Evolutionary conservation across 2,113 vertebrate species (phyloP).

Genomic region (Panthera uncia): DNA sequence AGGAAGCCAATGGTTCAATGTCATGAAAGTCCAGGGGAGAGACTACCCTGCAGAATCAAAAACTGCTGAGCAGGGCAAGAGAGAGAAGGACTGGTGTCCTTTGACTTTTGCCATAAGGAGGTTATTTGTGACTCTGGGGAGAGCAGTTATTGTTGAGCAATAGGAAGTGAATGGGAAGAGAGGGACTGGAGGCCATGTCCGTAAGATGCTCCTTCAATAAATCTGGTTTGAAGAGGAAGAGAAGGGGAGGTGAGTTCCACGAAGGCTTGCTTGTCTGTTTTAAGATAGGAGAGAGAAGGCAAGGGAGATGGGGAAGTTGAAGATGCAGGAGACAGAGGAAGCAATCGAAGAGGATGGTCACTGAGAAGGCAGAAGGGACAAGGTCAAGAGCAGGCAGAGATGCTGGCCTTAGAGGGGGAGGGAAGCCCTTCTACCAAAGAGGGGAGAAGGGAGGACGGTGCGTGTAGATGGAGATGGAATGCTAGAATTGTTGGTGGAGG

Average conservation of each 20-base stretch:
- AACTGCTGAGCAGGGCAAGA: neutral
- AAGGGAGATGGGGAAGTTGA: neutral
- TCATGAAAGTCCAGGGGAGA: neutral
- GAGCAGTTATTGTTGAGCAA: neutral
- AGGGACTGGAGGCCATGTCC: neutral
- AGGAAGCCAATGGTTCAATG: neutral
- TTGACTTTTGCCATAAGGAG: neutral
- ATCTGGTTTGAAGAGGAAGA: neutral
- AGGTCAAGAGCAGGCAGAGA: neutral
- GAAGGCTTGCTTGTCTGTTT: neutral
- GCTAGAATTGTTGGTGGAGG: neutral
- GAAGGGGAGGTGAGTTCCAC: neutral
- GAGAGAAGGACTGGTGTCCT: neutral
- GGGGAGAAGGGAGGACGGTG: neutral
- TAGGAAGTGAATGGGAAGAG: neutral
- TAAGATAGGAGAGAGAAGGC: neutral
- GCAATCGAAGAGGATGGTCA: neutral
- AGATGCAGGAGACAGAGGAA: neutral
- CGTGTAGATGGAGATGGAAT: too few relatives aligned
- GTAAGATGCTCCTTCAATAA: neutral
- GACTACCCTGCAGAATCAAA: neutral
- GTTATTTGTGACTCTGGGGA: neutral
- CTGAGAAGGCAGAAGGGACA: neutral
- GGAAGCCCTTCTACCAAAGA: neutral
- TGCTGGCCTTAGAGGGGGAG: neutral